A percentile compares a stretch with the other conserved stretches of the same genome.
Evolutionary conservation across 1,140 invertebrate species (phyloP).

Genomic region (Trypoxylus dichotomus): DNA sequence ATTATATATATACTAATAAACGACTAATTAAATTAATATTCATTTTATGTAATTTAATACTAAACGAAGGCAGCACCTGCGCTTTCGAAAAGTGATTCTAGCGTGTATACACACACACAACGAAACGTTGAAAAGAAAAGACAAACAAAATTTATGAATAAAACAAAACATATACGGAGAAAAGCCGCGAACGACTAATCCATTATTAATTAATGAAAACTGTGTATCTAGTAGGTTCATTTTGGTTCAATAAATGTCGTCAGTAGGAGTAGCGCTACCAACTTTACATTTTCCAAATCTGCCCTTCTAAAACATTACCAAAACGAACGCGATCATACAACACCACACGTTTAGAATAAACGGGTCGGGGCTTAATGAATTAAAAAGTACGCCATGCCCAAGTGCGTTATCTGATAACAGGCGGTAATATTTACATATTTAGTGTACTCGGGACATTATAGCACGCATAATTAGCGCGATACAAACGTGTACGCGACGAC

Average conservation of each 20-base stretch:
- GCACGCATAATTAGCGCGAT: slow-evolving; percentile 3
- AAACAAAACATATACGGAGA: no score
- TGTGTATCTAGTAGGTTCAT: neutral
- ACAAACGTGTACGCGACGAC: neutral
- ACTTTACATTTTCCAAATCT: neutral
- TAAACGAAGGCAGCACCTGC: no score
- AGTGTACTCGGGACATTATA: slow-evolving; percentile 5
- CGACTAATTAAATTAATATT: no score
- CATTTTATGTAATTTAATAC: no score
- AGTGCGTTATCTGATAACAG: slow-evolving; percentile 10
- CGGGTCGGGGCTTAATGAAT: neutral
- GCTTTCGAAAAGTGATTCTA: no score
- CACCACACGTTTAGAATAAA: neutral
- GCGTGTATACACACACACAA: no score
- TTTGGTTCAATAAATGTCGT: neutral
- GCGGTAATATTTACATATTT: slow-evolving; percentile 17
- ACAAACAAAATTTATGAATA: no score
- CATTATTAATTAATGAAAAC: slow-evolving; percentile 9
- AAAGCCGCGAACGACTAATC: neutral
- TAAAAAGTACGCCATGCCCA: slow-evolving; percentile 22
- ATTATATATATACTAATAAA: no score
- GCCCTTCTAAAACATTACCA: neutral
- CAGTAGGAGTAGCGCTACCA: neutral
- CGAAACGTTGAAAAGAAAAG: no score
- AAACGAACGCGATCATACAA: neutral